These are phyloP conservation scores for Cettia cetti DNA, from an alignment of 2,113 vertebrate genomes.

Conservation along the genomic window DNA sequence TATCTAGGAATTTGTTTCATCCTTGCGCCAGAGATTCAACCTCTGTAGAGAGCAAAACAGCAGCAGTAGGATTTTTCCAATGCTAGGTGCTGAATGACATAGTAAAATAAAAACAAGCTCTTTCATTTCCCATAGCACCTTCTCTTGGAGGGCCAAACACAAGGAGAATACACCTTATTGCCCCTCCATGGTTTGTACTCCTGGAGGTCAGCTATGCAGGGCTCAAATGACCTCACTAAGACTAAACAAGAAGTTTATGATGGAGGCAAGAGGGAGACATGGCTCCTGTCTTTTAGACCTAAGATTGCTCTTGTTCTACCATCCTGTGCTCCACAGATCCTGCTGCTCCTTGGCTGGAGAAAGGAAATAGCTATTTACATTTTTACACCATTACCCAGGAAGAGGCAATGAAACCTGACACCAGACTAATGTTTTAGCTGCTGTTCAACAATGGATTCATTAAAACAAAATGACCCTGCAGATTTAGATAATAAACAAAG, in stretches of 20 bases:
- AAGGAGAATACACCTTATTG: neutral
- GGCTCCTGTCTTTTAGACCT: fast-evolving
- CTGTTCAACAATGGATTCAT: neutral
- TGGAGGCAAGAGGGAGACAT: neutral
- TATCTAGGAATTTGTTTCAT: slow-evolving; percentile 50
- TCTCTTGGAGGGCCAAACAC: neutral
- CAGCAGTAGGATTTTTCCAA: neutral
- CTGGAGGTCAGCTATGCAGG: neutral
- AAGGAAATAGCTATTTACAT: neutral
- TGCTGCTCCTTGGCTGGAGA: neutral
- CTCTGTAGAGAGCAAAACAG: neutral
- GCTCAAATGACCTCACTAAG: neutral
- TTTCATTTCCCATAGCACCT: neutral
- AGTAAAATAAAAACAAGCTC: neutral
- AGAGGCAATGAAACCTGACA: neutral
- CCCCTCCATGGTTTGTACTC: neutral
- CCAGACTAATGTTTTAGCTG: neutral
- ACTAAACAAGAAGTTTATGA: neutral
- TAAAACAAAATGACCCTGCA: neutral
- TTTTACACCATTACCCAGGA: neutral
- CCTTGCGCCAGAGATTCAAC: neutral
- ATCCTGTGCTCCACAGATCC: neutral
- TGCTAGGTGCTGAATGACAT: neutral
- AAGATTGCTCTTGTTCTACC: neutral
- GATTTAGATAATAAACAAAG: slow-evolving; percentile 34